A percentile compares a stretch with the other conserved stretches of the same genome.
Evolutionary conservation across 2,888 invertebrate genomes (phyloP).

Genomic region (Spodoptera picta): DNA sequence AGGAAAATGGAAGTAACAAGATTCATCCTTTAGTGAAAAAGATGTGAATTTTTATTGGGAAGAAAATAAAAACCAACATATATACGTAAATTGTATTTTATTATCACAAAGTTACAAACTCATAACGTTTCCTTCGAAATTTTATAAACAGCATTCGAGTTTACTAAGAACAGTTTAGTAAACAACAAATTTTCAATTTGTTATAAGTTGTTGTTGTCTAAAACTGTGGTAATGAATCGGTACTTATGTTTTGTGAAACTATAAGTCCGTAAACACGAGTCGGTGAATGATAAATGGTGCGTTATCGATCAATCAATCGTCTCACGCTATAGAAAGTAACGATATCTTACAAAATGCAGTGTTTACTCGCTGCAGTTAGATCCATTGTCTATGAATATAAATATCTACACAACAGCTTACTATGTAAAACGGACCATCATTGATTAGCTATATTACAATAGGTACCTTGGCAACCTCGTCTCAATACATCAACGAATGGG

Average conservation of each 20-base stretch:
- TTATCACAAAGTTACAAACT: conserved; percentile 57
- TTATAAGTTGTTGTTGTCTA: background rate
- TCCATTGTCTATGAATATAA: conserved; percentile 6
- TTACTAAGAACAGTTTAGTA: conserved; percentile 6
- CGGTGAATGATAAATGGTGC: background rate
- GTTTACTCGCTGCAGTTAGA: background rate
- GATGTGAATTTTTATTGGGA: no score
- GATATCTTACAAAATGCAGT: conserved; percentile 1
- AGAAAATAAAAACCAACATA: conserved; percentile 18
- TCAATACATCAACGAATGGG: background rate
- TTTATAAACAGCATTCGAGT: conserved; percentile 14
- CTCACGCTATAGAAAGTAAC: background rate
- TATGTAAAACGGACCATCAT: conserved; percentile 24
- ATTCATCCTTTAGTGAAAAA: no score
- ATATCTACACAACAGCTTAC: conserved; percentile 38
- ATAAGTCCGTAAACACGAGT: background rate
- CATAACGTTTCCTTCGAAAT: conserved; percentile 33
- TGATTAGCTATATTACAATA: background rate
- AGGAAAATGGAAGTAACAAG: no score
- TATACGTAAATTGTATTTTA: conserved; percentile 45
- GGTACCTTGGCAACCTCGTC: background rate
- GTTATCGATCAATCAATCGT: conserved; percentile 4
- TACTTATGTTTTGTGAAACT: no score
- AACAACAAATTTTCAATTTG: background rate
- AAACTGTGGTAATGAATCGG: no score